phyloP scores from a whole-genome alignment of 2,888 invertebrate species.

The Drosophila formosana region DNA sequence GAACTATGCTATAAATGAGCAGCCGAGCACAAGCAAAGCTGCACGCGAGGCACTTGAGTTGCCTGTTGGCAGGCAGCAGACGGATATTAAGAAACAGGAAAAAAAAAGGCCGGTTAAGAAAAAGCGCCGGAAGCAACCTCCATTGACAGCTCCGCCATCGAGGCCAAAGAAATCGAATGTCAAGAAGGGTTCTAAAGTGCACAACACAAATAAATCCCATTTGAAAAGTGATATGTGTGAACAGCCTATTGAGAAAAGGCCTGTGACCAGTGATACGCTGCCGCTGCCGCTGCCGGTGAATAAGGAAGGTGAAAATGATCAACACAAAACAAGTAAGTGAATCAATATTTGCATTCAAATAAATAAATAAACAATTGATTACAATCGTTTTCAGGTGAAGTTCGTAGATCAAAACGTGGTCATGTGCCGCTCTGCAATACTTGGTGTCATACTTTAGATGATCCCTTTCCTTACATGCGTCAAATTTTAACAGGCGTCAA shows the following conservation, averaged over 20 bases:
- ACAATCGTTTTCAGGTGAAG: conserved; percentile 10
- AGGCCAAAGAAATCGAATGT: neutral
- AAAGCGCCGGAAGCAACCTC: neutral
- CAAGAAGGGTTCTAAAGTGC: conserved; percentile 14
- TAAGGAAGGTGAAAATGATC: neutral
- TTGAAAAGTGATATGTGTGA: neutral
- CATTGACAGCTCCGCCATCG: neutral
- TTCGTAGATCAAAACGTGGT: conserved; percentile 72
- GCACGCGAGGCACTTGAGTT: conserved; percentile 19
- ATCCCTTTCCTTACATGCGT: conserved; percentile 37
- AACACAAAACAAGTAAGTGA: conserved; percentile 32
- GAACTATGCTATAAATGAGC: neutral
- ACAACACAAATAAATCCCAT: neutral
- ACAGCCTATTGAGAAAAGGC: neutral
- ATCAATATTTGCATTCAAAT: no score
- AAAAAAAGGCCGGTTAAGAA: neutral
- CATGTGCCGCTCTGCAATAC: conserved; percentile 54
- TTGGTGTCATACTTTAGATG: conserved; percentile 31
- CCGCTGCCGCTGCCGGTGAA: conserved; percentile 1
- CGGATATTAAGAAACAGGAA: neutral
- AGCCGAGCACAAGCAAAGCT: conserved; percentile 45
- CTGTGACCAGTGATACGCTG: neutral
- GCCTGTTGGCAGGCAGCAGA: neutral
- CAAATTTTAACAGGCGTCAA: neutral
- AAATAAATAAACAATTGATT: neutral